Conservation (phyloP, 1,140 invertebrate species). For the Drosophila tristis region DNA sequence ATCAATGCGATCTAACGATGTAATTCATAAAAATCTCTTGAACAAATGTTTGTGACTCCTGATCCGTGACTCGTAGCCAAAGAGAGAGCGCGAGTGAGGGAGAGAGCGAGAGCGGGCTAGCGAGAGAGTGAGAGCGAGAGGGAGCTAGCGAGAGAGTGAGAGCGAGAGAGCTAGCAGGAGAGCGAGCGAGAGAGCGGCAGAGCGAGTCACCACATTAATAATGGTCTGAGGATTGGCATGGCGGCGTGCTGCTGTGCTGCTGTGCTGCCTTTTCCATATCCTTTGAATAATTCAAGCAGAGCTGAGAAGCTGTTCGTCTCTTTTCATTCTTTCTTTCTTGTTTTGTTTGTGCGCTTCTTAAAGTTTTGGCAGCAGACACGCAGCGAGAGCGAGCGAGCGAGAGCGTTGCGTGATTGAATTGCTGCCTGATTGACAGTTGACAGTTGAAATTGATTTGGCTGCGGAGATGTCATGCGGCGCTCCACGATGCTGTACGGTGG, state of each 20-base stretch:
- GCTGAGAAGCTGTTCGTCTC: neutral
- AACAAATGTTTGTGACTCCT: slow-evolving; percentile 71
- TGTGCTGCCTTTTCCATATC: neutral
- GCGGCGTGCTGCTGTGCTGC: neutral
- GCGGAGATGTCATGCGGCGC: slow-evolving; percentile 15
- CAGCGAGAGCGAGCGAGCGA: neutral
- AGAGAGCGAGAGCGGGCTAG: too few species aligned
- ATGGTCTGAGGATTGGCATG: slow-evolving; percentile 4
- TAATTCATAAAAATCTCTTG: slow-evolving; percentile 81
- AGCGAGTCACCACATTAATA: slow-evolving; percentile 47
- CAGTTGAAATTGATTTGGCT: slow-evolving; percentile 80
- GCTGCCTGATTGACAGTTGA: slow-evolving; percentile 79
- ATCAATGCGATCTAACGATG: slow-evolving; percentile 24
- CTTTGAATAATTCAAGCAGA: slow-evolving; percentile 49
- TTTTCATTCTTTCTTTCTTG: neutral
- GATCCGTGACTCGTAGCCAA: slow-evolving; percentile 11
- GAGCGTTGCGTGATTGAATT: slow-evolving; percentile 74
- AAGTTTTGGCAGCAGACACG: too few species aligned
- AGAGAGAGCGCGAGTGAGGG: too few species aligned
- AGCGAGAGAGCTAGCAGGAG: too few species aligned
- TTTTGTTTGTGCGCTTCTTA: slow-evolving; percentile 1
- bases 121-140: too few species aligned
- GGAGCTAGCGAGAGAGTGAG: too few species aligned
- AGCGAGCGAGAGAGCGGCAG: too few species aligned
- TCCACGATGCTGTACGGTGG: slow-evolving; percentile 36